A percentile compares a stretch with the other conserved stretches of the same genome.
phyloP scores from a whole-genome alignment of 2,797 vertebrate species.

The Gymnothorax reevesii region DNA sequence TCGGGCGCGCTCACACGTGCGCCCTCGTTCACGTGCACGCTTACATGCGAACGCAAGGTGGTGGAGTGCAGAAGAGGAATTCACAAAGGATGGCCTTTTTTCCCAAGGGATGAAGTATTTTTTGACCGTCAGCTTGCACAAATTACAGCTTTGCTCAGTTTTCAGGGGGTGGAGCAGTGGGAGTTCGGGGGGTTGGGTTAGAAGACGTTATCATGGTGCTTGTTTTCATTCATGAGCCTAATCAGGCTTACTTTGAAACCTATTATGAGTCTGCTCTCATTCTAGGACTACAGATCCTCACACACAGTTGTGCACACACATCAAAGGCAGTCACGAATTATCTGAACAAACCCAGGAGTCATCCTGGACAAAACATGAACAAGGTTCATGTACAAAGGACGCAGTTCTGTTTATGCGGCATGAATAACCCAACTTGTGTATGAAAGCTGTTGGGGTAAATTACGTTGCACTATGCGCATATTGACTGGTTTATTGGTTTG shows the following conservation, averaged over 20 bases:
- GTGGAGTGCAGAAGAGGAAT: not conserved
- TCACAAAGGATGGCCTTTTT: not conserved
- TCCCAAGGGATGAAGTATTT: not conserved
- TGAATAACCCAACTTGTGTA: not conserved
- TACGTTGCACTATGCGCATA: not conserved
- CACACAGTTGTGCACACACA: not conserved
- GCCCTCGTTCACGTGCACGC: no score
- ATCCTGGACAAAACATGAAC: not conserved
- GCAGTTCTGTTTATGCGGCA: not conserved
- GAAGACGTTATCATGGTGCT: conserved; percentile 29
- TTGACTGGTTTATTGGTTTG: not conserved
- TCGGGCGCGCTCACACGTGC: no score
- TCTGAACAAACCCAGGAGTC: conserved; percentile 1
- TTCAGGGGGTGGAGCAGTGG: no score
- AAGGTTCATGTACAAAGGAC: not conserved
- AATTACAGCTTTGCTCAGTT: conserved; percentile 1
- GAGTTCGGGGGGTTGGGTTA: conserved; percentile 12
- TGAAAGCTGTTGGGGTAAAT: not conserved
- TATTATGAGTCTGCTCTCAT: conserved; percentile 11
- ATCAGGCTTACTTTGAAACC: conserved; percentile 18
- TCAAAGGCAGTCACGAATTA: conserved; percentile 7
- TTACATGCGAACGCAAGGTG: not conserved
- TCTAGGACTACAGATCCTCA: not conserved
- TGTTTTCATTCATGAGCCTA: conserved; percentile 20
- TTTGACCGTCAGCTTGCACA: not conserved